A percentile compares a stretch with the other conserved stretches of the same genome.
phyloP scores from a whole-genome alignment of 2,113 vertebrate genomes.

The Sorex araneus region DNA sequence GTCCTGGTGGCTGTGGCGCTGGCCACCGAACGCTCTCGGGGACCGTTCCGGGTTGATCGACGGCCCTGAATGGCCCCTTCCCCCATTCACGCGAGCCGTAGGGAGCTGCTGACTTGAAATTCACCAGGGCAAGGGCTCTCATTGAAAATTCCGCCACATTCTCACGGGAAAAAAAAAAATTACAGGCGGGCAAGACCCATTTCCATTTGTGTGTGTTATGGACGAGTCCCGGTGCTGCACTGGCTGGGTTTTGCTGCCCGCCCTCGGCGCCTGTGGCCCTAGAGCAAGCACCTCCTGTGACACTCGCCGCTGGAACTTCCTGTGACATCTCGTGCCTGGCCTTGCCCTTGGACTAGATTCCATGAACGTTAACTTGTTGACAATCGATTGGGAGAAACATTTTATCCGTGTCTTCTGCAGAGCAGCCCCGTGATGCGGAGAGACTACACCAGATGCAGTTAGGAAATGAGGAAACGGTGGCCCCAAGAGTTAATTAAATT shows the following conservation, averaged over 20 bases:
- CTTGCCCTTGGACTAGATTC: conserved; percentile 55
- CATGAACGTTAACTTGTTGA: conserved; percentile 63
- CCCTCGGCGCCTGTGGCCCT: neutral
- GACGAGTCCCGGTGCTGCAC: conserved; percentile 8
- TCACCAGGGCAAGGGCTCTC: conserved; percentile 27
- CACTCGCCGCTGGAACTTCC: conserved; percentile 70
- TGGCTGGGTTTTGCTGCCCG: neutral
- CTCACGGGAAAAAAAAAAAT: conserved; percentile 15
- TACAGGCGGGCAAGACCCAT: conserved; percentile 24
- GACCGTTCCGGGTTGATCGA: neutral
- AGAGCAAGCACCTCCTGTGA: neutral
- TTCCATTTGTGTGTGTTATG: conserved; percentile 49
- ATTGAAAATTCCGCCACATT: conserved; percentile 65
- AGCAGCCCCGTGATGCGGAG: conserved; percentile 4
- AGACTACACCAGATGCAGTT: conserved; percentile 1
- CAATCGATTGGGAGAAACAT: neutral
- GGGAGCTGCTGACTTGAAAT: conserved; percentile 69
- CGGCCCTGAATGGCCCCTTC: conserved; percentile 10
- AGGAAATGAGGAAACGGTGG: neutral
- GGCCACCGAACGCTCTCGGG: neutral
- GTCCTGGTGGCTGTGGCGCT: neutral
- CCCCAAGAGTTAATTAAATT: conserved; percentile 20
- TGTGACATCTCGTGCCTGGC: conserved; percentile 14
- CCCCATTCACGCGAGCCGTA: conserved; percentile 23
- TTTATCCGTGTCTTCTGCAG: neutral